A percentile compares a stretch with the other conserved stretches of the same genome.
Conservation (phyloP, 2,797 vertebrate species). For the Tympanoctomys barrerae region DNA sequence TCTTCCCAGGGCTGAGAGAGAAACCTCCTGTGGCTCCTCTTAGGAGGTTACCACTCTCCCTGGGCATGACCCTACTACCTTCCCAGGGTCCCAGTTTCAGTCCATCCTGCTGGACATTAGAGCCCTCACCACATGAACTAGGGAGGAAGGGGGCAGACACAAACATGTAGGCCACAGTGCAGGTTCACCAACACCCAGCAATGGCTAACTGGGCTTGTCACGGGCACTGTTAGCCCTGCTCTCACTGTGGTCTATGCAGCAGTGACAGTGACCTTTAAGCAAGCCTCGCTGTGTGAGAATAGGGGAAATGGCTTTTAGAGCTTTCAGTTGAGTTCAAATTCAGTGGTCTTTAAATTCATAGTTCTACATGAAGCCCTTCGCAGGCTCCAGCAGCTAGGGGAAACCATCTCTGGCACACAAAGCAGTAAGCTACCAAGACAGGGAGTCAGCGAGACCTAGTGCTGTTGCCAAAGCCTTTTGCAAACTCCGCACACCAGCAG, state of each 20-base stretch:
- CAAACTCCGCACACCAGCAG: not conserved
- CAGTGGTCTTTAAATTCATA: not conserved
- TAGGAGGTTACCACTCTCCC: not conserved
- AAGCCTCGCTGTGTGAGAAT: not conserved
- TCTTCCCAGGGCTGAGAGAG: not conserved
- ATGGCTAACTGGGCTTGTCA: not conserved
- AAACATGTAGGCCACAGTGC: not conserved
- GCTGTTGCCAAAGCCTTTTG: not conserved
- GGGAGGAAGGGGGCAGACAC: too few relatives aligned
- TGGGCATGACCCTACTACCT: not conserved
- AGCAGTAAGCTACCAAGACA: not conserved
- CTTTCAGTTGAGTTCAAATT: not conserved
- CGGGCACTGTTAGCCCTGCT: rapidly evolving
- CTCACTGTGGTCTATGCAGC: not conserved
- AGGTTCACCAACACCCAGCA: not conserved
- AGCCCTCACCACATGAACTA: not conserved
- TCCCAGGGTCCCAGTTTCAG: not conserved
- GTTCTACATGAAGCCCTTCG: not conserved
- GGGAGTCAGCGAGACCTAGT: not conserved
- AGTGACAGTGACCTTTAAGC: not conserved
- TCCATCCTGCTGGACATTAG: not conserved
- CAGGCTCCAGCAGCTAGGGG: not conserved
- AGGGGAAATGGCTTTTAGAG: not conserved
- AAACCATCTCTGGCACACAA: not conserved
- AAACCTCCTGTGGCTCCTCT: not conserved